Evolutionary conservation across 92 coral and sea anemone genomes (phyloP).

Genomic region (Parazoanthus atlanticus): DNA sequence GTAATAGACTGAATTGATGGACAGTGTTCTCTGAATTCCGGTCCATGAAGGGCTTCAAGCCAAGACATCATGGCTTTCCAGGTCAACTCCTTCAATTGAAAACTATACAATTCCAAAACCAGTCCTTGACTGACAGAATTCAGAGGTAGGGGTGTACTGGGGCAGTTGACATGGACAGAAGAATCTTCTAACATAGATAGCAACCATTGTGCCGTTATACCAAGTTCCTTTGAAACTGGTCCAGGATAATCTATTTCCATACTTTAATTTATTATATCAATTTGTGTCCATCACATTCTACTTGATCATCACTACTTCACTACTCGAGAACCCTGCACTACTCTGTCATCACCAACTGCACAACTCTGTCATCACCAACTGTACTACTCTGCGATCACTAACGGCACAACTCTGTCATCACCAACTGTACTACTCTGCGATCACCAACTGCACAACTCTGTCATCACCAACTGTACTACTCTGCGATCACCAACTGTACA

Average conservation of each 20-base stretch:
- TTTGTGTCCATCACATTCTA: slow-evolving; percentile 1
- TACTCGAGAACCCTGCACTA: slow-evolving; percentile 7
- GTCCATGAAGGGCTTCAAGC: slow-evolving; percentile 1
- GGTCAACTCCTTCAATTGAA: not conserved
- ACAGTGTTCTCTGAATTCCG: not conserved
- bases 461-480: too few species aligned
- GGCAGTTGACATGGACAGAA: slow-evolving; percentile 1
- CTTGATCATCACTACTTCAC: slow-evolving; percentile 11
- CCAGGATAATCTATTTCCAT: slow-evolving; percentile 10
- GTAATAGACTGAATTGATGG: not conserved
- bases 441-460: too few species aligned
- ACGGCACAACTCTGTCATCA: too few species aligned
- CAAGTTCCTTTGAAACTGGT: slow-evolving; percentile 8
- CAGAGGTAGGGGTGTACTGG: slow-evolving; percentile 9
- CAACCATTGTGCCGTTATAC: not conserved
- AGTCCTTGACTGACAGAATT: slow-evolving; percentile 9
- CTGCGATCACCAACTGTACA: too few species aligned
- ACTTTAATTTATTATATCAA: not conserved
- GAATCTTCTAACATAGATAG: slow-evolving; percentile 16
- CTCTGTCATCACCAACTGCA: not conserved
- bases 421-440: too few species aligned
- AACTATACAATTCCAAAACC: not conserved
- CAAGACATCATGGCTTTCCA: slow-evolving; percentile 3
- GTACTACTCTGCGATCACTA: too few species aligned
- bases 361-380: too few species aligned